Percentiles rank a stretch among this genome's conserved stretches.
phyloP scores from a whole-genome alignment of 2,113 vertebrate genomes.

The Pomatostomus ruficeps region DNA sequence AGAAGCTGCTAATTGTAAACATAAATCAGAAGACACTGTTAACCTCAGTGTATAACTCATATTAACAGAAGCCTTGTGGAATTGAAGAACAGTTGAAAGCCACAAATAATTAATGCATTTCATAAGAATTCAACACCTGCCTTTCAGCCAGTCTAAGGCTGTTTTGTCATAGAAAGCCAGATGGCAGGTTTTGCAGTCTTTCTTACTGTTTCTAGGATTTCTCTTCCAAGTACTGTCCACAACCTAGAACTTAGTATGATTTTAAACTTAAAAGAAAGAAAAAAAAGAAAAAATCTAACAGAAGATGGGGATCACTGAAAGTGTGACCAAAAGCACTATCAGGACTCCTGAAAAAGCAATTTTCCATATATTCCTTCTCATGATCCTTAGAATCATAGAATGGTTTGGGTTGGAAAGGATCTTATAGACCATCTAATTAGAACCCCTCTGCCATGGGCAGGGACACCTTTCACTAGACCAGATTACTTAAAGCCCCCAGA shows the following conservation, averaged over 20 bases:
- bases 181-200: neutral
- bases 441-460: neutral
- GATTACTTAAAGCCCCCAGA: neutral
- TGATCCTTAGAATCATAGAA: neutral
- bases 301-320: neutral
- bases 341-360: neutral
- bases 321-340: rapidly evolving
- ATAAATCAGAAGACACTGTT: neutral
- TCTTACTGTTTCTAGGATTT: neutral
- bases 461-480: neutral
- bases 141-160: neutral
- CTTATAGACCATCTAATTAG: neutral
- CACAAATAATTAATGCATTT: neutral
- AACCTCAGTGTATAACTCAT: neutral
- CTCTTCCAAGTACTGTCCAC: neutral
- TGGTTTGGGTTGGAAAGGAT: neutral
- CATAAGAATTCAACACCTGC: neutral
- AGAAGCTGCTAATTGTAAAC: neutral
- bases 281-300: neutral
- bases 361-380: neutral
- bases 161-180: neutral
- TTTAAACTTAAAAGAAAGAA: neutral
- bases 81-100: neutral
- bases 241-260: neutral
- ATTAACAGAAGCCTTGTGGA: neutral